These are phyloP conservation scores for Hafferia zeledoni DNA, from an alignment of 2,797 vertebrate species.

Conservation along the genomic window DNA sequence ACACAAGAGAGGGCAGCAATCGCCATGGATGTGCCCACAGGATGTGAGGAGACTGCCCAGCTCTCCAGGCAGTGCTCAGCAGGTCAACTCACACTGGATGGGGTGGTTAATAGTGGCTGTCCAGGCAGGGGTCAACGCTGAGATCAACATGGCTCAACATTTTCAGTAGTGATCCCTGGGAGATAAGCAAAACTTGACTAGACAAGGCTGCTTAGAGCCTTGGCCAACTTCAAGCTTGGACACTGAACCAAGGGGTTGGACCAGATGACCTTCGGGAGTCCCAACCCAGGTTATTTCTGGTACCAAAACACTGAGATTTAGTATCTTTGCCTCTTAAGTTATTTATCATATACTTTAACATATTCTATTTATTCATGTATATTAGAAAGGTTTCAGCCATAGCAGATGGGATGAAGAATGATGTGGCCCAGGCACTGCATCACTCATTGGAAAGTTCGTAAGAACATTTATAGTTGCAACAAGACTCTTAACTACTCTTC, in stretches of 20 bases:
- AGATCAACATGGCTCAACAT: neutral
- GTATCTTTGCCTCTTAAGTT: neutral
- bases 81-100: neutral
- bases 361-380: neutral
- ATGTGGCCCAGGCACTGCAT: neutral
- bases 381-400: neutral
- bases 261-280: rapidly evolving
- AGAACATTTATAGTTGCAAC: neutral
- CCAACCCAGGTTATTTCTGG: neutral
- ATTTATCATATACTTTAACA: neutral
- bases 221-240: neutral
- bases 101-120: rapidly evolving
- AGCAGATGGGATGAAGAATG: neutral
- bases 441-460: neutral
- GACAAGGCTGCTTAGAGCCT: neutral
- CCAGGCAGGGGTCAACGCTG: no score
- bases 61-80: neutral
- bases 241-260: neutral
- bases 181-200: neutral
- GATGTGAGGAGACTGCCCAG: neutral
- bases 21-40: rapidly evolving
- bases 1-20: neutral
- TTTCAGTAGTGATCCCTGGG: neutral
- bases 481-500: neutral
- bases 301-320: neutral